Evolutionary conservation across 2,888 invertebrate species (phyloP).

Genomic region (Mechanitis mazaeus): DNA sequence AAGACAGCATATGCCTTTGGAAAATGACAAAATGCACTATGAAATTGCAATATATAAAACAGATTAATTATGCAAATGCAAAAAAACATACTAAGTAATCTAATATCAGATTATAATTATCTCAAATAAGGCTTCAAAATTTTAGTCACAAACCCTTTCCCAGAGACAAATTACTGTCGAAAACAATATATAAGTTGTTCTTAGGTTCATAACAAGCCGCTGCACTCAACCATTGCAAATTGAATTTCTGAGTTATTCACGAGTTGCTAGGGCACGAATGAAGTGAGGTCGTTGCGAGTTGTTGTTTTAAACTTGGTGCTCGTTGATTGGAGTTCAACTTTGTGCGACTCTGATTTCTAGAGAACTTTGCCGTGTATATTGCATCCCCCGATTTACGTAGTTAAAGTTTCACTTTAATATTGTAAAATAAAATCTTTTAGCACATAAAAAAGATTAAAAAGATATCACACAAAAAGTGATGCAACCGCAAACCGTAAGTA

Average conservation of each 20-base stretch:
- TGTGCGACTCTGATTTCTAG: not conserved
- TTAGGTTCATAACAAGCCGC: slow-evolving; percentile 36
- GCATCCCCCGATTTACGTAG: not conserved
- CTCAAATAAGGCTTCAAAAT: too few relatives aligned
- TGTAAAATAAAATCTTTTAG: too few relatives aligned
- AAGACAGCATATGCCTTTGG: too few relatives aligned
- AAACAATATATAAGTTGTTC: slow-evolving; percentile 46
- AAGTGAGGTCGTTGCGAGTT: slow-evolving; percentile 56
- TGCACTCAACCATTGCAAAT: slow-evolving; percentile 55
- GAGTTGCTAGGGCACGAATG: slow-evolving; percentile 61
- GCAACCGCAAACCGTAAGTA: too few relatives aligned
- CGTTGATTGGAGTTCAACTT: slow-evolving; percentile 43
- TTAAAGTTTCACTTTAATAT: too few relatives aligned
- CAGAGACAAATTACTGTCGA: not conserved
- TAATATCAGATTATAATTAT: slow-evolving; percentile 1
- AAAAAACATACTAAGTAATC: not conserved
- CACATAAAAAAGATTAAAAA: too few relatives aligned
- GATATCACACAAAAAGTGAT: too few relatives aligned
- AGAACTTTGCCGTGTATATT: not conserved
- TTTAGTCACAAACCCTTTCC: too few relatives aligned
- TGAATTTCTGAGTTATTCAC: slow-evolving; percentile 70
- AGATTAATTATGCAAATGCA: not conserved
- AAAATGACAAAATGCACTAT: too few relatives aligned
- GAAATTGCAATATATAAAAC: too few relatives aligned
- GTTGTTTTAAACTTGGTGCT: slow-evolving; percentile 37